Conservation (phyloP, 1,140 invertebrate species). For the Magallana ariakensis region DNA sequence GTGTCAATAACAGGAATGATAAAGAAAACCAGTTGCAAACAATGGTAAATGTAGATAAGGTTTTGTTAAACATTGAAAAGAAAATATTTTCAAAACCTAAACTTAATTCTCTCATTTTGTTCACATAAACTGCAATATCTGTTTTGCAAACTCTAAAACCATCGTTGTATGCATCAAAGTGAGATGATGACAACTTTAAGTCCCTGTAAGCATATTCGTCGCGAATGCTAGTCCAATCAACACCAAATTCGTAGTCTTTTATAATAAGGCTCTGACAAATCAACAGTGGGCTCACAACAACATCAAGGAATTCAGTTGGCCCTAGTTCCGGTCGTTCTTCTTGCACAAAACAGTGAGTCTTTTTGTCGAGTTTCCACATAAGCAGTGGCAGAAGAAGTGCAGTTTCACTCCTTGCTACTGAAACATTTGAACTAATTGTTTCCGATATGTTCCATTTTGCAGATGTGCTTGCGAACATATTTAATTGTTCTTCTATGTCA, state of each 20-base stretch:
- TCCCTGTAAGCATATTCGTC: too few species aligned
- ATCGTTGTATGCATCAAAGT: not conserved
- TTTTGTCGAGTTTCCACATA: not conserved
- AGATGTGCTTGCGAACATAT: not conserved
- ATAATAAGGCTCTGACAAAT: conserved; percentile 3
- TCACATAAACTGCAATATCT: not conserved
- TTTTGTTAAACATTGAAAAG: not conserved
- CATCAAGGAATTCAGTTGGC: not conserved
- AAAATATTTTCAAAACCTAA: not conserved
- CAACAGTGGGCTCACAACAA: not conserved
- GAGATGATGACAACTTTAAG: too few species aligned
- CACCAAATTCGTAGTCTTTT: not conserved
- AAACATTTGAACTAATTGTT: not conserved
- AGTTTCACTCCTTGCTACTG: not conserved
- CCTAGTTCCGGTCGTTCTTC: not conserved
- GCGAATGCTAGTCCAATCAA: not conserved
- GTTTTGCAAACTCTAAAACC: not conserved
- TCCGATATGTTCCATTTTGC: not conserved
- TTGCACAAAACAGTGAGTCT: not conserved
- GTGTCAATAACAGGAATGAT: conserved; percentile 54
- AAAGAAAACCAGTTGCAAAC: conserved; percentile 49
- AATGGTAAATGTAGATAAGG: not conserved
- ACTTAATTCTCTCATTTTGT: not conserved
- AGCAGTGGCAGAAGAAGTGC: not conserved
- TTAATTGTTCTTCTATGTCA: not conserved